Evolutionary conservation across 1,140 invertebrate species (phyloP).

Genomic region (Eriocheir sinensis): DNA sequence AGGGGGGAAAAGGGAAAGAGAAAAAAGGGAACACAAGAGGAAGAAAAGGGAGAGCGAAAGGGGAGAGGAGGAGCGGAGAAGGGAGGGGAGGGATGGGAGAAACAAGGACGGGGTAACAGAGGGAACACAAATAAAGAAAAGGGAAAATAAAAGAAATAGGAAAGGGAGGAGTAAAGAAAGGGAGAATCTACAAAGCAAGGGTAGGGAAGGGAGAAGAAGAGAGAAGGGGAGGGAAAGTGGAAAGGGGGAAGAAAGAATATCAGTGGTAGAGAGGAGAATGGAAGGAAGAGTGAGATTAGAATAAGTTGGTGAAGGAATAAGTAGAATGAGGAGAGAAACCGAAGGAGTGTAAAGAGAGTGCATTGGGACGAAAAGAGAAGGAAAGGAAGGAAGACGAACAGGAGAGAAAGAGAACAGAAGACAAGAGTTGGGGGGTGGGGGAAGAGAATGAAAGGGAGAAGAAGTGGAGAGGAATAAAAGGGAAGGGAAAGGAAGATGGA

Average conservation of each 20-base stretch:
- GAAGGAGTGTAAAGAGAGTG: no score
- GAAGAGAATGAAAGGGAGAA: neutral
- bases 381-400: no score
- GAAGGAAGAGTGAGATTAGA: neutral
- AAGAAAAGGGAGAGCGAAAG: neutral
- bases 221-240: neutral
- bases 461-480: neutral
- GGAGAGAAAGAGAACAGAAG: no score
- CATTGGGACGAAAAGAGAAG: no score
- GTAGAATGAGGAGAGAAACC: no score
- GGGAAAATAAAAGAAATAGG: neutral
- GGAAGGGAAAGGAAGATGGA: neutral
- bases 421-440: neutral
- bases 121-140: neutral
- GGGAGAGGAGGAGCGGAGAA: neutral
- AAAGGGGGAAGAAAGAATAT: no score
- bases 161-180: neutral
- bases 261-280: neutral
- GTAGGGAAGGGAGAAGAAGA: neutral
- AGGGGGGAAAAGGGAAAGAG: neutral
- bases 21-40: neutral
- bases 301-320: neutral
- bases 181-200: neutral
- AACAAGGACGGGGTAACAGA: neutral
- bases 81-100: neutral